A percentile compares a stretch with the other conserved stretches of the same genome.
phyloP scores from a whole-genome alignment of 1,140 invertebrate species.

The Scaptomyza hsui region DNA sequence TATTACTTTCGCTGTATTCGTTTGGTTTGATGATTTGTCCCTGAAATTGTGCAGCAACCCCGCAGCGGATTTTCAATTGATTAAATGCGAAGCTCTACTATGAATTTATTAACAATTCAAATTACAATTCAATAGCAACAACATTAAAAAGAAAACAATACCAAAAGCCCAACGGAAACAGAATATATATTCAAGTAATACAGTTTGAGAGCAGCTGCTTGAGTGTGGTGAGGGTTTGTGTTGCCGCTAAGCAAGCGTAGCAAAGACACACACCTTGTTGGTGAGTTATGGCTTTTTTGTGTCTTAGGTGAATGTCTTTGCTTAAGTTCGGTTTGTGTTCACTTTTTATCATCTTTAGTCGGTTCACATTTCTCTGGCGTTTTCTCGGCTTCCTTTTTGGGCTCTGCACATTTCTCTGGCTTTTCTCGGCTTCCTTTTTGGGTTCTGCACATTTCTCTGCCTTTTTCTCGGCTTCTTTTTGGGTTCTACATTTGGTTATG shows the following conservation, averaged over 20 bases:
- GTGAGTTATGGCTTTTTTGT: neutral
- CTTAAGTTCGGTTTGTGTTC: constrained; percentile 1
- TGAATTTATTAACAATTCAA: constrained; percentile 75
- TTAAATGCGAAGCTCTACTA: constrained; percentile 56
- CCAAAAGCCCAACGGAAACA: constrained; percentile 6
- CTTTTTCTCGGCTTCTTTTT: neutral
- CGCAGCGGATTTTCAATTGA: constrained; percentile 57
- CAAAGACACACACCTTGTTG: neutral
- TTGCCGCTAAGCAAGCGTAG: neutral
- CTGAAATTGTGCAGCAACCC: constrained; percentile 76
- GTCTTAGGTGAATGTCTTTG: constrained; percentile 1
- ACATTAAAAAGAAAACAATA: constrained; percentile 17
- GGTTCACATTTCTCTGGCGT: neutral
- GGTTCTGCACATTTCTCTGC: neutral
- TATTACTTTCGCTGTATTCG: constrained; percentile 13
- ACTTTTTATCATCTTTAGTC: constrained; percentile 6
- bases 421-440: neutral
- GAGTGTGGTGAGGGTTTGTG: neutral
- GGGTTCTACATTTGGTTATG: neutral
- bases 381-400: neutral
- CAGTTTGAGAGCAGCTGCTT: constrained; percentile 16
- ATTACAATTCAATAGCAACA: constrained; percentile 49
- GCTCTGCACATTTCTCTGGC: neutral
- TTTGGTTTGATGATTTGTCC: constrained; percentile 46
- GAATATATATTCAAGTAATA: neutral